Evolutionary conservation across 1,140 invertebrate species (phyloP), one percentile per base, ranked within the genome.

Genomic region (Diorhabda carinulata): DNA sequence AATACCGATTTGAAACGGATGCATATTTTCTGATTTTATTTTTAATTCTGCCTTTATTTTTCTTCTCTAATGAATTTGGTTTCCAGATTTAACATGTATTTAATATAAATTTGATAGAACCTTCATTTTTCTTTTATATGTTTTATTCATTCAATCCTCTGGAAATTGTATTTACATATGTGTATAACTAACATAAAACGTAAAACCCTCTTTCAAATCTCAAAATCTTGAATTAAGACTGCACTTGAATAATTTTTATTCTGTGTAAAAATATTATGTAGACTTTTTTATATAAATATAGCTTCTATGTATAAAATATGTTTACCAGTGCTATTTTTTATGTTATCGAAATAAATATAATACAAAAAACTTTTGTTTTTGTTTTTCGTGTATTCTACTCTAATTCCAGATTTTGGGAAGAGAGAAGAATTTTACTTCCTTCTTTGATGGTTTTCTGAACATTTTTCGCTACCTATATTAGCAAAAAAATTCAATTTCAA

Each of bases 221-320:
- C 67, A 74, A 74, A 75, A 72, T 74, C 73, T 73, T 56, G 74
- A 77, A 75, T 74, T 77, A 74, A 77, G 70, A 69, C 64, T 60
- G 74, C 73, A 74, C 71, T 76, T 72, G 41, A 57, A 63, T 8
- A 25, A 43, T 43, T 57, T 65, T 3, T 25, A 41, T 40, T 25
- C 25, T 40, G 42, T 41, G 40, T 65, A 9, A 42, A 57, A 57
- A 43, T 65, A 57, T 65, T 65, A 65, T 65, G 56, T 65, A 56
- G n/a, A 40, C 41, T 65, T 57, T 42, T 10, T 65, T 57, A 8
- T 65, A 45, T 65, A 41, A 65, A 65, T 47, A 57, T 65, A 57
- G 43, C 57, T 57, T 10, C 57, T 56, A 65, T 40, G 9, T 45
- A 65, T 57, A 65, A 65, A 65, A 9, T 65, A 65, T 57, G 61